A percentile compares a stretch with the other conserved stretches of the same genome.
Evolutionary conservation across 2,113 vertebrate species (phyloP).

Genomic region (Phyllostomus hastatus): DNA sequence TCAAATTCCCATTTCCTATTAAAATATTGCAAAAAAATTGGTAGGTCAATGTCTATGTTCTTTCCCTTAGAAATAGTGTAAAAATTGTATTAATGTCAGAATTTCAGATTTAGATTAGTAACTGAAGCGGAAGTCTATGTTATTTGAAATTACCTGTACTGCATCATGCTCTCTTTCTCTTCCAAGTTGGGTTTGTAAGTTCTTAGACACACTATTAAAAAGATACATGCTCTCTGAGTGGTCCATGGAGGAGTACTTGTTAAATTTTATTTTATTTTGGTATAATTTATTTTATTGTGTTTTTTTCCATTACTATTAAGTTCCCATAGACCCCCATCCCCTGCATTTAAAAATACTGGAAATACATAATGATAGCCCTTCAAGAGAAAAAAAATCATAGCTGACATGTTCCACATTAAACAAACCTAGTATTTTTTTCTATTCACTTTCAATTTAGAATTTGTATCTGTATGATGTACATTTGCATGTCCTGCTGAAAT

Average conservation of each 20-base stretch:
- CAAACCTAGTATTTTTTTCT: neutral
- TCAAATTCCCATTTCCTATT: neutral
- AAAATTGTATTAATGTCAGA: neutral
- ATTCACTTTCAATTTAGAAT: conserved; percentile 38
- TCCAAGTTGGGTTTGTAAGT: neutral
- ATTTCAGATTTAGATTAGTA: neutral
- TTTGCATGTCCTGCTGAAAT: neutral
- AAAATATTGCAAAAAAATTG: neutral
- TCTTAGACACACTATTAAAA: conserved; percentile 49
- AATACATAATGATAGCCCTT: conserved; percentile 20
- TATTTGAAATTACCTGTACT: neutral
- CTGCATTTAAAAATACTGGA: neutral
- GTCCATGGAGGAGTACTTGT: conserved; percentile 31
- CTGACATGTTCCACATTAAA: neutral
- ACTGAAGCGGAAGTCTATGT: neutral
- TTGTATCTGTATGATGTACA: neutral
- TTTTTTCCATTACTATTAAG: too few relatives aligned
- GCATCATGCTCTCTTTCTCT: neutral
- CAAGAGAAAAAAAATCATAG: neutral
- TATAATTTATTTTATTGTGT: too few relatives aligned
- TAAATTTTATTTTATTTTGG: neutral
- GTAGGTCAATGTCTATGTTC: neutral
- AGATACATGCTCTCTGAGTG: conserved; percentile 9
- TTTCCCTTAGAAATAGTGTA: neutral
- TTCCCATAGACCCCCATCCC: too few relatives aligned